Conservation (phyloP, 92 coral and sea anemone genomes). For the Phenganax subtilis region DNA sequence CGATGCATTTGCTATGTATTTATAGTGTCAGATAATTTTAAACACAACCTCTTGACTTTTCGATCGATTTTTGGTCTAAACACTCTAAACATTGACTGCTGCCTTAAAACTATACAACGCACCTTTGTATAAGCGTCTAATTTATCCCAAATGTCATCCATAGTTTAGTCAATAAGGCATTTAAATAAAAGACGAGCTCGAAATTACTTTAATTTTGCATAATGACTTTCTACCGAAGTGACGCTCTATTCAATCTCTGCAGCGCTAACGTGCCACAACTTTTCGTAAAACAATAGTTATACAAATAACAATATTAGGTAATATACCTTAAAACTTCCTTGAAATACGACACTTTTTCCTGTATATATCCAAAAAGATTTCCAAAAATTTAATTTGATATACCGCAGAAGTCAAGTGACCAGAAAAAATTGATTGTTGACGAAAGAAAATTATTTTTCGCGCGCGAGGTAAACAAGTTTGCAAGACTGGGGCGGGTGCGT, state of each 20-base stretch:
- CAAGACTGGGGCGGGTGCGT: constrained; percentile 14
- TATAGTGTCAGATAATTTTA: no score
- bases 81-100: not conserved
- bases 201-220: constrained; percentile 14
- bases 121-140: constrained; percentile 29
- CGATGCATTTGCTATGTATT: no score
- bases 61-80: not conserved
- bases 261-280: not conserved
- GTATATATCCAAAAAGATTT: not conserved
- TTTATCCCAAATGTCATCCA: constrained; percentile 38
- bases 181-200: not conserved
- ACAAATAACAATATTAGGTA: not conserved
- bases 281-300: constrained; percentile 3
- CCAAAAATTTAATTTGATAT: not conserved
- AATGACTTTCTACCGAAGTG: not conserved
- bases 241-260: not conserved
- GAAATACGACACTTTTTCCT: not conserved
- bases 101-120: not conserved
- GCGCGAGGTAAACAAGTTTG: not conserved
- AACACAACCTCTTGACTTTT: no score
- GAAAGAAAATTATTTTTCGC: constrained; percentile 10
- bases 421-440: constrained; percentile 28
- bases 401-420: not conserved
- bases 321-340: constrained; percentile 10
- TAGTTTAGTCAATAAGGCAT: not conserved